A percentile compares a stretch with the other conserved stretches of the same genome.
Evolutionary conservation across 2,797 vertebrate species (phyloP).

Genomic region (Hippoglossus hippoglossus): DNA sequence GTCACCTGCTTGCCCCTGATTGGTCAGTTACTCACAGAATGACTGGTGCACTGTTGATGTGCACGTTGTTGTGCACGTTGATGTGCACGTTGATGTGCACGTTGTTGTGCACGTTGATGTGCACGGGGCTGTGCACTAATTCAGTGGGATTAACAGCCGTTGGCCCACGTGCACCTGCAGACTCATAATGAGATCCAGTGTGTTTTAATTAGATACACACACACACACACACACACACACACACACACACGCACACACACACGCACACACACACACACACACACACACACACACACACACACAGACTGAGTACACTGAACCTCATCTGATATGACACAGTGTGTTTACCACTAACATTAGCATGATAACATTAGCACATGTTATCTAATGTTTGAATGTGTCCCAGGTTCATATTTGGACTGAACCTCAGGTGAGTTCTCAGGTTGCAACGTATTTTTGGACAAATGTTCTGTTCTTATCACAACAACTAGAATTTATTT

Average conservation of each 20-base stretch:
- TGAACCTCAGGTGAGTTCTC: neutral
- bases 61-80: too few relatives aligned
- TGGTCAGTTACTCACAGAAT: too few relatives aligned
- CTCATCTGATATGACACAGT: too few relatives aligned
- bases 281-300: neutral
- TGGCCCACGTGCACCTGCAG: slow-evolving; percentile 70
- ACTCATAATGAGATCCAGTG: slow-evolving; percentile 70
- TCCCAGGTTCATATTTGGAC: too few relatives aligned
- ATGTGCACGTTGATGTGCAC: too few relatives aligned
- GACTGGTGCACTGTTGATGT: too few relatives aligned
- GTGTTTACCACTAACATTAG: too few relatives aligned
- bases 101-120: slow-evolving; percentile 1
- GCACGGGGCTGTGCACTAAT: slow-evolving; percentile 73
- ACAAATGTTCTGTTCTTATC: slow-evolving; percentile 32
- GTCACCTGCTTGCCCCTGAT: too few relatives aligned
- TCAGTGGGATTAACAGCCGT: slow-evolving; percentile 66
- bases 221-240: slow-evolving; percentile 3
- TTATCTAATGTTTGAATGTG: too few relatives aligned
- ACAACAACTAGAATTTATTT: slow-evolving; percentile 17
- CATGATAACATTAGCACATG: too few relatives aligned
- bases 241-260: too few relatives aligned
- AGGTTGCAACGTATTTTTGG: slow-evolving; percentile 22
- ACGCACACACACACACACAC: slow-evolving; percentile 1
- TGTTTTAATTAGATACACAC: slow-evolving; percentile 52
- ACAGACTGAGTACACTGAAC: neutral